Conservation (phyloP, 2,888 invertebrate species). For the Megastigmus dorsalis region DNA sequence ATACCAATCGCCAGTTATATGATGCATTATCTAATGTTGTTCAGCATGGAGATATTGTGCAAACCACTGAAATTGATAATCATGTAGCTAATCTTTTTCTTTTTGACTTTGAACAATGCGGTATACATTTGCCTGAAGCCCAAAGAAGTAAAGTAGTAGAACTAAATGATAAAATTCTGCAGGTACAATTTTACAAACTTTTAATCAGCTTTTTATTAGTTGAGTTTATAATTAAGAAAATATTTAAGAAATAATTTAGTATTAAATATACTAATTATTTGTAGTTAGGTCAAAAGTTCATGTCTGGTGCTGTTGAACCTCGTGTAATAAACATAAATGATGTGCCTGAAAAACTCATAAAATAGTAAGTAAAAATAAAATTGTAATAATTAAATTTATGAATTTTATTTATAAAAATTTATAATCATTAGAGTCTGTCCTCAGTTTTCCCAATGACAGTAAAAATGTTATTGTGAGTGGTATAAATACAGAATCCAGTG, state of each 20-base stretch:
- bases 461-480: conserved; percentile 86
- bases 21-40: conserved; percentile 84
- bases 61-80: conserved; percentile 84
- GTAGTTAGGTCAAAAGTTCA: conserved; percentile 85
- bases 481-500: conserved; percentile 88
- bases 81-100: conserved; percentile 93
- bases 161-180: conserved; percentile 90
- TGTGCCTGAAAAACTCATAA: conserved; percentile 83
- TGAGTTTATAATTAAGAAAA: too few species aligned
- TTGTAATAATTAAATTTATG: not conserved
- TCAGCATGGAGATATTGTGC: conserved; percentile 80
- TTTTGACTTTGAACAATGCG: conserved; percentile 98
- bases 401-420: not conserved
- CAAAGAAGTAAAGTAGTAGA: conserved; percentile 86
- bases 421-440: conserved; percentile 52
- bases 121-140: conserved; percentile 91
- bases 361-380: conserved; percentile 79
- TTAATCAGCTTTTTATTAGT: conserved; percentile 4
- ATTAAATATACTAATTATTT: conserved; percentile 36
- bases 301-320: conserved; percentile 84
- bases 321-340: conserved; percentile 79
- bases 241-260: not conserved
- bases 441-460: conserved; percentile 80
- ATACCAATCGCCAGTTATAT: conserved; percentile 92
- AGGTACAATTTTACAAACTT: conserved; percentile 66